Evolutionary conservation across 2,888 invertebrate genomes (phyloP), one percentile per base, ranked within the genome.

Genomic region (Nephrocerus scutellatus): DNA sequence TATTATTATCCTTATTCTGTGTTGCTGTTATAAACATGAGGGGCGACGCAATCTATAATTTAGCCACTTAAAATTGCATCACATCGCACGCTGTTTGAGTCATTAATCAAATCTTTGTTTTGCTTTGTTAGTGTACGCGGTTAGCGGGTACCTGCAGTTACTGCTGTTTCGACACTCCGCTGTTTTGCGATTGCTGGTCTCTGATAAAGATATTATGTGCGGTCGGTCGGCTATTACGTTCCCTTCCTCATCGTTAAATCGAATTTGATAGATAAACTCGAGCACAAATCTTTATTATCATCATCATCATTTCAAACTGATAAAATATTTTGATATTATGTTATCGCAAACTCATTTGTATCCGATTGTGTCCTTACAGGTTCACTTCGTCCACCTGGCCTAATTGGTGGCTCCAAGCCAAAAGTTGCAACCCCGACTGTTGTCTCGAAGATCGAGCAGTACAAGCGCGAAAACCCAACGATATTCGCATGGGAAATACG

Each of bases 401-500:
- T 92, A 58, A 92, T 92, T 57, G 91, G 93, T 45, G 93, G 95
- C 51, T 92, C 92, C 70, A 95, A 95, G 71, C 95, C 95, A 19
- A 95, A 96, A 73, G 96, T 96, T 41, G 96, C 96, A 37, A 96
- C 96, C 30, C 96, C 96, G 24, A 86, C 89, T 9, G 96, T 96
- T 39, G 95, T 96, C 43, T 86, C 91, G 47, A 96, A 95, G 74
- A 96, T 96, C 62, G 96, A 96, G 70, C 90, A 93, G 69, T 95
- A 96, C 77, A 96, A 96, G 73, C 72, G 92, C 54, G 95, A 96
- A 70, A 96, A 96, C 70, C 96, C 96, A 6, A 96, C 96, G 43
- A 96, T 96, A 60, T 96, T 96, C 68, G 96, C 96, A 15, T 96
- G 96, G 96, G 96, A 96, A 76, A 96, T 96, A 54, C 77, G 96